These are phyloP conservation scores for Chaetura pelagica DNA, from an alignment of 2,113 vertebrate species.

Conservation along the genomic window DNA sequence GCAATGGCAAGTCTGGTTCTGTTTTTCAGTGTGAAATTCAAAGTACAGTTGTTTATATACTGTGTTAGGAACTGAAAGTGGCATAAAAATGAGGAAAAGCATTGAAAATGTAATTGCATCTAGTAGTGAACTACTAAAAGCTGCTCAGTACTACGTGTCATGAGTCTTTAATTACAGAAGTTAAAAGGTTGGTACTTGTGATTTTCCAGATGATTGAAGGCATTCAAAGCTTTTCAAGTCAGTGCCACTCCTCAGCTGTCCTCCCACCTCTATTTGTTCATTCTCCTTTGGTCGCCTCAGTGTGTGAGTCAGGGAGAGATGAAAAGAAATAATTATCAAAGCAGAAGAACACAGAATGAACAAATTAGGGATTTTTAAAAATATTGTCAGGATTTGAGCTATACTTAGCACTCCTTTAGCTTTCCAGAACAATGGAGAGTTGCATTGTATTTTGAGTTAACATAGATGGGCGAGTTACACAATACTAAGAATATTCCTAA, in stretches of 20 bases:
- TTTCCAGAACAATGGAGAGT: neutral
- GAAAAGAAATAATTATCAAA: slow-evolving; percentile 69
- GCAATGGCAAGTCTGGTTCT: neutral
- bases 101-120: neutral
- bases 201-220: slow-evolving; percentile 68
- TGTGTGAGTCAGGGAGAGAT: slow-evolving; percentile 62
- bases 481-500: slow-evolving; percentile 33
- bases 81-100: neutral
- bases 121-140: neutral
- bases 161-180: slow-evolving; percentile 43
- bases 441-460: neutral
- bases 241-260: slow-evolving; percentile 14
- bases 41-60: neutral
- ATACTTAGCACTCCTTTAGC: slow-evolving; percentile 24
- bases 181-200: slow-evolving; percentile 50
- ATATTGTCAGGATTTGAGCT: slow-evolving; percentile 34
- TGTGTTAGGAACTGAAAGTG: neutral
- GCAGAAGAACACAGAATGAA: slow-evolving; percentile 45
- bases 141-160: neutral
- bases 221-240: slow-evolving; percentile 62
- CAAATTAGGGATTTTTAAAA: slow-evolving; percentile 15
- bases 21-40: neutral
- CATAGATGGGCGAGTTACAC: neutral
- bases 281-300: slow-evolving; percentile 50
- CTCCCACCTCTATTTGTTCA: slow-evolving; percentile 61